A percentile compares a stretch with the other conserved stretches of the same genome.
These are phyloP conservation scores for Pogoniulus pusillus DNA, from an alignment of 2,797 vertebrate genomes.

Conservation along the genomic window DNA sequence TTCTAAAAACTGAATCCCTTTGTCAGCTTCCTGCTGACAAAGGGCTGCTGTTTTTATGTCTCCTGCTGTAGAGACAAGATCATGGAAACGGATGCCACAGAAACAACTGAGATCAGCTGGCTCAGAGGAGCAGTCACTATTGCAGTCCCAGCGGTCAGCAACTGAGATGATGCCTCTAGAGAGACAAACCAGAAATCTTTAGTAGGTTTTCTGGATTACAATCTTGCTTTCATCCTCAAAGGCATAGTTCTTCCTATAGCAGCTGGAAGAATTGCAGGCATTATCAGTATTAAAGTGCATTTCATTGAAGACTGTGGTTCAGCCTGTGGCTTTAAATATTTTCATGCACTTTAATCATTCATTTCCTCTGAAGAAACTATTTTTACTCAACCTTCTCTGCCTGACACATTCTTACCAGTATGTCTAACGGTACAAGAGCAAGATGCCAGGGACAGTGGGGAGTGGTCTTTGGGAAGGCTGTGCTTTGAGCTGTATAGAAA, in stretches of 20 bases:
- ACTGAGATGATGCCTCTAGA: constrained; percentile 51
- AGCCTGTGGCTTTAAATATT: constrained; percentile 27
- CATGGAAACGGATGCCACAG: constrained; percentile 20
- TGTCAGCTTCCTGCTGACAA: constrained; percentile 55
- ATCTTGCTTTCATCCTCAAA: not conserved
- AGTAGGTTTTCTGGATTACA: not conserved
- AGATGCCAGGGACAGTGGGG: not conserved
- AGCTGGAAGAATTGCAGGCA: not conserved
- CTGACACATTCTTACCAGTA: not conserved
- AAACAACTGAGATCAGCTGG: not conserved
- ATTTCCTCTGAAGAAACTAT: constrained; percentile 36
- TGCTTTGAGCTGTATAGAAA: not conserved
- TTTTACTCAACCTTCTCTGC: constrained; percentile 26
- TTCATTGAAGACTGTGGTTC: not conserved
- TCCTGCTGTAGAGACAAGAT: constrained; percentile 41
- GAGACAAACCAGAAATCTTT: not conserved
- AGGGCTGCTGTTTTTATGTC: constrained; percentile 30
- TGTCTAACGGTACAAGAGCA: not conserved
- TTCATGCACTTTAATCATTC: constrained; percentile 16
- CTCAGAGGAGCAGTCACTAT: constrained; percentile 47
- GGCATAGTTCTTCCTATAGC: not conserved
- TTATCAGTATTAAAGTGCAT: constrained; percentile 8
- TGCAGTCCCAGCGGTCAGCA: constrained; percentile 30
- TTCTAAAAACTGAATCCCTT: constrained; percentile 47
- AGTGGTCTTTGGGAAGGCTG: not conserved